Evolutionary conservation across 2,888 invertebrate genomes (phyloP).

Genomic region (Ophion ventricosus): DNA sequence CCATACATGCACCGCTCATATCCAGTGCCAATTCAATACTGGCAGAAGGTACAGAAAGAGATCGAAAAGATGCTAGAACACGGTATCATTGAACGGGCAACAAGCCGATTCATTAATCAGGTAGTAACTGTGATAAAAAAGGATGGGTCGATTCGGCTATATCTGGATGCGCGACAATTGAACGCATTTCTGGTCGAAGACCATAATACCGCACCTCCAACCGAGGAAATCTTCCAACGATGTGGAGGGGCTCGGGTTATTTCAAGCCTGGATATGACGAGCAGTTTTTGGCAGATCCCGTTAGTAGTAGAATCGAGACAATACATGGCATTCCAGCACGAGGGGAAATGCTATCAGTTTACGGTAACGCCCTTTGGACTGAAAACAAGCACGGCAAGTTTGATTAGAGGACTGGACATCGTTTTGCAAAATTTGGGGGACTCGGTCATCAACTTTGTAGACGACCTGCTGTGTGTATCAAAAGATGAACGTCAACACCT

Average conservation of each 20-base stretch:
- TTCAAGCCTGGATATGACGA: slow-evolving; percentile 10
- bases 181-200: neutral
- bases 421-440: neutral
- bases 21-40: slow-evolving; percentile 6
- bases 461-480: slow-evolving; percentile 44
- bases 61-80: slow-evolving; percentile 15
- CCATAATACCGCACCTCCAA: neutral
- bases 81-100: neutral
- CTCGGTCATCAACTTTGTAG: slow-evolving; percentile 45
- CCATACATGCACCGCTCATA: slow-evolving; percentile 18
- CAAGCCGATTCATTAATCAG: slow-evolving; percentile 1
- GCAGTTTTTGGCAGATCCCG: slow-evolving; percentile 21
- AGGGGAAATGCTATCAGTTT: neutral
- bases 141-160: neutral
- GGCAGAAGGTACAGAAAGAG: neutral
- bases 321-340: neutral
- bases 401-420: too few relatives aligned
- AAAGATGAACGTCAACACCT: neutral
- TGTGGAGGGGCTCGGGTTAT: neutral
- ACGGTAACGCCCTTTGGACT: slow-evolving; percentile 26
- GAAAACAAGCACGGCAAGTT: too few relatives aligned
- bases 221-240: slow-evolving; percentile 1
- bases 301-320: too few relatives aligned
- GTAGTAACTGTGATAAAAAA: slow-evolving; percentile 10
- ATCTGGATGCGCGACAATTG: slow-evolving; percentile 17